These are phyloP conservation scores for Cetonia aurata DNA, from an alignment of 2,888 invertebrate species.

Conservation along the genomic window DNA sequence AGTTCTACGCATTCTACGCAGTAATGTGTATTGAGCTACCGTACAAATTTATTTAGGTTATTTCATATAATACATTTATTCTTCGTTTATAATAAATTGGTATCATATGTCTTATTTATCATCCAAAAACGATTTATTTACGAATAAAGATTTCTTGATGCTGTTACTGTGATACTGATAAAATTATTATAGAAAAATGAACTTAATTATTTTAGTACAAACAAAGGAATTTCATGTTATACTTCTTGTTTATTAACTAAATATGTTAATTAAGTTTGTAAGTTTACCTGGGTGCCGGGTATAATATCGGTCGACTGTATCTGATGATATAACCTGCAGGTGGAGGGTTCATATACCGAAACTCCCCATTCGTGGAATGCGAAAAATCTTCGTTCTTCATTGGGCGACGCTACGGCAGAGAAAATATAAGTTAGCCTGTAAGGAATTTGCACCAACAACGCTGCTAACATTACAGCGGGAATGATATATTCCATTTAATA, in stretches of 20 bases:
- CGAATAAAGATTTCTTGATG: too few species aligned
- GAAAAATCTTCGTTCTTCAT: conserved; percentile 77
- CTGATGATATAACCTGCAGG: conserved; percentile 78
- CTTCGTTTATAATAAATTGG: too few species aligned
- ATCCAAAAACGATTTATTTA: too few species aligned
- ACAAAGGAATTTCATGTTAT: not conserved
- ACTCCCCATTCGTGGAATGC: conserved; percentile 83
- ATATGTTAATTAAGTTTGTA: not conserved
- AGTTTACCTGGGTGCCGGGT: conserved; percentile 74
- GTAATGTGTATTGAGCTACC: too few species aligned
- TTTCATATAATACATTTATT: too few species aligned
- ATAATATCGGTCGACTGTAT: conserved; percentile 79
- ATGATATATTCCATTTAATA: conserved; percentile 20
- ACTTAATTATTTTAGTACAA: too few species aligned
- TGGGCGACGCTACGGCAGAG: conserved; percentile 68
- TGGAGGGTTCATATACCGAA: conserved; percentile 78
- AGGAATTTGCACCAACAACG: not conserved
- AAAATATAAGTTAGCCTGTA: conserved; percentile 41
- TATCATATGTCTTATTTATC: too few species aligned
- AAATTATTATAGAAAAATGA: too few species aligned
- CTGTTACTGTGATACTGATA: too few species aligned
- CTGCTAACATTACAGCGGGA: not conserved
- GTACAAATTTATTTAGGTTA: too few species aligned
- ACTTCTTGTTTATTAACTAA: not conserved
- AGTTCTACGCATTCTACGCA: too few species aligned